Base-by-base conservation (phyloP, 1,140 invertebrate species). In the Oscheius sp. region DNA sequence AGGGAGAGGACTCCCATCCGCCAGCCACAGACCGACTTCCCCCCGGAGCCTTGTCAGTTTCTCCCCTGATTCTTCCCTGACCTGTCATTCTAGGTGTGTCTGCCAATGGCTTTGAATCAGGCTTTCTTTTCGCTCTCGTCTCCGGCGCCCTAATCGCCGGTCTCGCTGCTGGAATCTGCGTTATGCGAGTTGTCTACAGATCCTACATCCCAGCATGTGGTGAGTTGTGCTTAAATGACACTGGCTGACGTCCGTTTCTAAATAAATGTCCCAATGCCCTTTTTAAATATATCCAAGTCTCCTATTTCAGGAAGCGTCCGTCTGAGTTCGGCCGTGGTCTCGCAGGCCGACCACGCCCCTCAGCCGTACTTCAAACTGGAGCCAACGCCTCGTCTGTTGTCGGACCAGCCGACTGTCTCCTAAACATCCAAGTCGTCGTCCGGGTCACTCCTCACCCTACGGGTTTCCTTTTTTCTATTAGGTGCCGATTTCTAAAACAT, bases 301-400 rank as follows among this genome's bases (percentile, higher is more conserved):
- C n/a, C n/a, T n/a, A n/a, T n/a, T 55, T 55, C 49, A 15, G 28
- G 49, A 55, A 7, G 23, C 49, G 7, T 20, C 49, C 23, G 15
- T 15, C 7, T 55, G 49, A 7, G 49, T 15, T 4, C 15, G 49
- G n/a, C n/a, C 49, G 49, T 4, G 7, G 23, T 55, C 7, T 13
- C 49, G 49, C 49, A 55, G 49, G 49, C 49, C 49, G 7, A 55
- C 49, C 7, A 15, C 7, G 49, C 49, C 28, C 49, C 49, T 15
- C 49, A 55, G 49, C 49, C 49, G 7, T 55, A 55, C 49, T 15
- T 55, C 15, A 55, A 55, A 26, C 49, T 55, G 49, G 49, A 55
- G 23, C 38, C 38, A n/a, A 42, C 38, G 38, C 38, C 38, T 7
- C 7, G n/a, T 10, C 38, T 42, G 38, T 7, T 42, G 7, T 26